Evolutionary conservation across 1,140 invertebrate species (phyloP).

Genomic region (Brachionus sp.): DNA sequence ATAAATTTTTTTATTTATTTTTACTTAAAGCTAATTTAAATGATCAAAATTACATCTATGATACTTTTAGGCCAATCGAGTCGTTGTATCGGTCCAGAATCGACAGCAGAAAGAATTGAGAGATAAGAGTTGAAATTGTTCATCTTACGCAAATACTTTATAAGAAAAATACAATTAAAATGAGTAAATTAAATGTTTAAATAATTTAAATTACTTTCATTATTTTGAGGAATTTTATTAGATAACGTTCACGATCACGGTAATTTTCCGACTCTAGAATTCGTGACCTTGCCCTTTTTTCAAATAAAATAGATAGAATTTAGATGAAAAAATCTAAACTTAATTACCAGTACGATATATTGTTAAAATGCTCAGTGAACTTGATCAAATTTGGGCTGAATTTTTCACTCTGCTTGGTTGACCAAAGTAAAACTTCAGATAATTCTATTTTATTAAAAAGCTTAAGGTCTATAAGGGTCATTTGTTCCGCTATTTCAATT

Average conservation of each 20-base stretch:
- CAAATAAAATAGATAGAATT: background rate
- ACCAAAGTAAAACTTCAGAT: slow-evolving; percentile 92
- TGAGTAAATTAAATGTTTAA: background rate
- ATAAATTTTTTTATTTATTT: slow-evolving; percentile 20
- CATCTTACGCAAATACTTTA: slow-evolving; percentile 74
- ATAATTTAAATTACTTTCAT: slow-evolving; percentile 70
- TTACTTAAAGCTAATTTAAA: background rate
- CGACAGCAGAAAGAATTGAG: slow-evolving; percentile 87
- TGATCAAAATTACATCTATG: slow-evolving; percentile 65
- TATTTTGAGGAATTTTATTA: slow-evolving; percentile 95
- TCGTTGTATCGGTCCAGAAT: slow-evolving; percentile 87
- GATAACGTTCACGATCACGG: slow-evolving; percentile 89
- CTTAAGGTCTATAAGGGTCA: slow-evolving; percentile 92
- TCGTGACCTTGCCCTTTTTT: slow-evolving; percentile 69
- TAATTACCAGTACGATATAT: slow-evolving; percentile 90
- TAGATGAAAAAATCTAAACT: background rate
- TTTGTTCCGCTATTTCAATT: slow-evolving; percentile 87
- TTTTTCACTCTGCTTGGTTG: slow-evolving; percentile 92
- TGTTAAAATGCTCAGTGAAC: slow-evolving; percentile 99
- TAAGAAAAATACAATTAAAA: background rate
- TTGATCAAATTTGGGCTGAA: slow-evolving; percentile 88
- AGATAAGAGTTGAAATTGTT: slow-evolving; percentile 99
- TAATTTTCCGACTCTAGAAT: slow-evolving; percentile 77
- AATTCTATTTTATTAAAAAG: slow-evolving; percentile 90
- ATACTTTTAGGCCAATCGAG: slow-evolving; percentile 89